These are phyloP conservation scores for Ciconia stormi DNA, from an alignment of 2,113 vertebrate genomes.

Conservation along the genomic window DNA sequence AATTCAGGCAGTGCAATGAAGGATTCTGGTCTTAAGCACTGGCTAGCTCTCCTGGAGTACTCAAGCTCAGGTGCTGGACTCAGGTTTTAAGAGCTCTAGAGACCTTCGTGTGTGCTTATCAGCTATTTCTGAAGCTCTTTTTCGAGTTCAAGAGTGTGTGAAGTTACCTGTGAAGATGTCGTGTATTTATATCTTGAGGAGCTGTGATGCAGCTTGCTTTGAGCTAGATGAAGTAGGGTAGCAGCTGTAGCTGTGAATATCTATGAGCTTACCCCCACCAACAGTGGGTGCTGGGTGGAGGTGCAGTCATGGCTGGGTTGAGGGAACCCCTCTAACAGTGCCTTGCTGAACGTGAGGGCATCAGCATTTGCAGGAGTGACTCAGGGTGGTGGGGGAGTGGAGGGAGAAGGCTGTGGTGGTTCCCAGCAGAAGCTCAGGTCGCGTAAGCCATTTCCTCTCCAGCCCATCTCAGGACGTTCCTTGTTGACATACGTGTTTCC, in stretches of 20 bases:
- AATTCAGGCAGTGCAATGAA: background rate
- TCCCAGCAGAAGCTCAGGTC: background rate
- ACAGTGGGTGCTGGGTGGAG: background rate
- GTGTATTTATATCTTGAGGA: background rate
- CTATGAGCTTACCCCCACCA: background rate
- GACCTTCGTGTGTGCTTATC: background rate
- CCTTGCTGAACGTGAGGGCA: background rate
- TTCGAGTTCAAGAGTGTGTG: background rate
- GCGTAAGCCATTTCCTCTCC: slow-evolving; percentile 11
- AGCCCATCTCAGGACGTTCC: slow-evolving; percentile 10
- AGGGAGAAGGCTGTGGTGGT: background rate
- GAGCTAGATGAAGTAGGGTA: accelerated
- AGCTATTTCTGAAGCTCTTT: background rate
- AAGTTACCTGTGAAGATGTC: background rate
- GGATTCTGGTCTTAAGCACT: background rate
- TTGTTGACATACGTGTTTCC: slow-evolving; percentile 63
- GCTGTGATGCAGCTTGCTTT: accelerated
- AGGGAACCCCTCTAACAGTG: background rate
- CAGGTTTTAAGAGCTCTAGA: background rate
- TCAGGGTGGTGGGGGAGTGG: accelerated
- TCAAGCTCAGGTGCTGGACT: background rate
- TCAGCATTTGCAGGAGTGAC: background rate
- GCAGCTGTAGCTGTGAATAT: background rate
- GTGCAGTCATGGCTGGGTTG: background rate
- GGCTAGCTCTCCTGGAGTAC: background rate